Evolutionary conservation across 2,113 vertebrate genomes (phyloP).

Genomic region (Charina bottae): DNA sequence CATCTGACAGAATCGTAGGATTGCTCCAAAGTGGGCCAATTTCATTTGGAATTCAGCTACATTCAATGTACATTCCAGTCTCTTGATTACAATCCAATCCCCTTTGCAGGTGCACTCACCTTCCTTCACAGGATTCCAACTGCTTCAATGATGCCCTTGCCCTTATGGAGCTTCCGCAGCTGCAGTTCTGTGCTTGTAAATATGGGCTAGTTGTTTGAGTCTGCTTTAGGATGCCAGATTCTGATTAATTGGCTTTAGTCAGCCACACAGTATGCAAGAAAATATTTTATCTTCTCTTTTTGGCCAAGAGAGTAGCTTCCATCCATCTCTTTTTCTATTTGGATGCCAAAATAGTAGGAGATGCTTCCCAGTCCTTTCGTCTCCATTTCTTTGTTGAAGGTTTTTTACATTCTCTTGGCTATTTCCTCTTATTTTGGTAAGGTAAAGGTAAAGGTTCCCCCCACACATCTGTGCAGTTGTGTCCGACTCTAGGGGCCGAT

Average conservation of each 20-base stretch:
- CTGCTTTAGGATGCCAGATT: neutral
- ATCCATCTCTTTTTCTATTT: neutral
- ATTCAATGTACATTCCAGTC: neutral
- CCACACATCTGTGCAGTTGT: too few relatives aligned
- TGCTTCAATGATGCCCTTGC: neutral
- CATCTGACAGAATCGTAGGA: neutral
- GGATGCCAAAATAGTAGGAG: neutral
- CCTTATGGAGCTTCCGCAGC: neutral
- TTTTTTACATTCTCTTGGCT: neutral
- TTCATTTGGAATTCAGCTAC: neutral
- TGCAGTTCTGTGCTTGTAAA: neutral
- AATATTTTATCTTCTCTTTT: neutral
- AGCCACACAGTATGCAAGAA: neutral
- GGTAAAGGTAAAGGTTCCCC: too few relatives aligned
- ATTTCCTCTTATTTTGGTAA: neutral
- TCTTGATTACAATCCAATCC: neutral
- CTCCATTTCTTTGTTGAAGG: neutral
- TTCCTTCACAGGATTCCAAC: neutral
- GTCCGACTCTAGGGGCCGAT: too few relatives aligned
- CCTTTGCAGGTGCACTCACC: neutral
- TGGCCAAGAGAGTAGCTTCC: neutral
- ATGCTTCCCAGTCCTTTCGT: neutral
- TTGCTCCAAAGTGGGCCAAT: neutral
- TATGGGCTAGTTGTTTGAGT: neutral
- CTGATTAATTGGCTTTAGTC: neutral